Evolutionary conservation across 92 coral and sea anemone species (phyloP).

Genomic region (Blastomussa wellsi): DNA sequence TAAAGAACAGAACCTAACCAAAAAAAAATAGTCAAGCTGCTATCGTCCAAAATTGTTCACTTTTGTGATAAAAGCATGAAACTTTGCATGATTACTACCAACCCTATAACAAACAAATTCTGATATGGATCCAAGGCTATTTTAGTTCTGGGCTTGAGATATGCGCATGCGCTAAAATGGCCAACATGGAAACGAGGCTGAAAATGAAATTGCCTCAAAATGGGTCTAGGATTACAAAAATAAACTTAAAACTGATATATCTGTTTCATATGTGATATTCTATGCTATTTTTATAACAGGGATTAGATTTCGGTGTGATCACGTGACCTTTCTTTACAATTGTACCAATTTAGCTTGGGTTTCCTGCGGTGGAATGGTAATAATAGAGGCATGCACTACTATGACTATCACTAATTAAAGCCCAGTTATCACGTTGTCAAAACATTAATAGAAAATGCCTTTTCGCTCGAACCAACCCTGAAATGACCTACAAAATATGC

Average conservation of each 20-base stretch:
- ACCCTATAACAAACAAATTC: constrained; percentile 34
- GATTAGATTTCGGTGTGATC: not conserved
- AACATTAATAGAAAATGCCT: no score
- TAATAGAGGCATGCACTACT: not conserved
- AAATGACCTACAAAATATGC: no score
- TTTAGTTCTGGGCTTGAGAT: constrained; percentile 44
- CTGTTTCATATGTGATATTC: not conserved
- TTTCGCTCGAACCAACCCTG: no score
- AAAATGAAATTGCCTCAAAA: not conserved
- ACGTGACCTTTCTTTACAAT: not conserved
- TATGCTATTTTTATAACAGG: not conserved
- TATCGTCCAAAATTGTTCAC: not conserved
- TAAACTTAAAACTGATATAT: constrained; percentile 5
- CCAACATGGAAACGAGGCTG: constrained; percentile 48
- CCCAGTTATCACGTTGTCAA: no score
- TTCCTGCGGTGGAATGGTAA: not conserved
- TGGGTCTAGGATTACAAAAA: not conserved
- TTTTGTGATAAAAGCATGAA: not conserved
- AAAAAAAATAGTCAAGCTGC: not conserved
- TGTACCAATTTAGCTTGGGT: not conserved
- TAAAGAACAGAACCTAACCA: no score
- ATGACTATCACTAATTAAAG: not conserved
- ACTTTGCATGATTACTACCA: constrained; percentile 43
- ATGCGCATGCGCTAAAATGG: constrained; percentile 51
- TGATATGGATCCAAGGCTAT: constrained; percentile 61